Base-by-base conservation (phyloP, 2,888 invertebrate genomes). In the Hirtodrosophila alboralis region DNA sequence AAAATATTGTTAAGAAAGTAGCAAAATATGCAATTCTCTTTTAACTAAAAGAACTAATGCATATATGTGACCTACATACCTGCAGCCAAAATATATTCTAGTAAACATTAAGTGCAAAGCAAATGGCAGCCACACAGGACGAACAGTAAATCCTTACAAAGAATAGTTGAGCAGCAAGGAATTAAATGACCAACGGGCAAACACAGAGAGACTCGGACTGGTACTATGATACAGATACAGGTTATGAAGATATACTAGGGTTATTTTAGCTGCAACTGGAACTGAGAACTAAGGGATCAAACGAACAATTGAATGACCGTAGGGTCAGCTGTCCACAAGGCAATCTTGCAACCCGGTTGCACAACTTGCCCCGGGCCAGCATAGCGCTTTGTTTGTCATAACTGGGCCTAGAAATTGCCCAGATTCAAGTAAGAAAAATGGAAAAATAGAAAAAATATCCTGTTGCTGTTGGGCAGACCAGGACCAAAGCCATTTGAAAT, bases 341-440 rank as follows among this genome's bases (percentile, higher is more conserved):
- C 53, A 59, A 59, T 67, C 61, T n/a, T 43, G 16, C 33, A 14
- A 36, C 12, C 18, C 14, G 38, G 33, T 36, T 41, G 45, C 57
- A 56, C 40, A 44, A 34, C 16, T 26, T 18, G 18, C n/a, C n/a
- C n/a, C n/a, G n/a, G n/a, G n/a, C n/a, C n/a, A n/a, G n/a, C n/a
- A n/a, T n/a, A n/a, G n/a, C n/a, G n/a, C 48, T 70, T 62, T 62
- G 75, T 71, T n/a, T 71, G 70, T 64, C 71, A 75, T 75, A 71
- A 75, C 70, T 57, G 68, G 34, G 49, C 38, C 67, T 51, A 38
- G 57, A 18, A 52, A 58, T 38, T 52, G 38, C 28, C 44, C 27
- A 21, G 27, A 27, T 48, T 40, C 37, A 57, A 36, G n/a, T n/a
- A n/a, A n/a, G n/a, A n/a, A n/a, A n/a, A n/a, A n/a, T n/a, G 36